Percentiles rank a stretch among this genome's conserved stretches.
Evolutionary conservation across 1,140 invertebrate genomes (phyloP).

Genomic region (Adelges cooleyi): DNA sequence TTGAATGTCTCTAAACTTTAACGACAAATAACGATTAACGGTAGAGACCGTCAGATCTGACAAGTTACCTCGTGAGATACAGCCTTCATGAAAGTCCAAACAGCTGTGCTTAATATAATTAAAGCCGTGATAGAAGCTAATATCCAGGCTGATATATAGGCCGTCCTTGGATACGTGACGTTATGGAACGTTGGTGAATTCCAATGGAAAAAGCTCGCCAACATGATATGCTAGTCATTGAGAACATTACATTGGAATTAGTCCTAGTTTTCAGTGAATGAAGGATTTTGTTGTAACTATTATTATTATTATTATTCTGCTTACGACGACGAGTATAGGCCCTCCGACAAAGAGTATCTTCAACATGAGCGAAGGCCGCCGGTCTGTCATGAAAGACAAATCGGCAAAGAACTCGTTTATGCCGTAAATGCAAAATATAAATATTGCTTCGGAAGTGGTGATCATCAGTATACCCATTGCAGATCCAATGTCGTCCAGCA

Average conservation of each 20-base stretch:
- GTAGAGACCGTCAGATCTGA: neutral
- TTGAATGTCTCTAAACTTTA: neutral
- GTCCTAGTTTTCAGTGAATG: neutral
- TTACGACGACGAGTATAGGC: neutral
- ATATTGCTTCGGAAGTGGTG: neutral
- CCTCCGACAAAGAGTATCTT: neutral
- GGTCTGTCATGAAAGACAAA: neutral
- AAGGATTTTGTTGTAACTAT: neutral
- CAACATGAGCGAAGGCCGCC: neutral
- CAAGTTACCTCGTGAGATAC: neutral
- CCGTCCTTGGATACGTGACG: neutral
- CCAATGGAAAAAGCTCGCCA: neutral
- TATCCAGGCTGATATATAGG: neutral
- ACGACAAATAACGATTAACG: neutral
- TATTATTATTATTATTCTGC: too few relatives aligned
- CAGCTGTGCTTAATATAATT: neutral
- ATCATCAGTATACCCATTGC: slow-evolving; percentile 14
- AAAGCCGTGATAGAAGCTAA: neutral
- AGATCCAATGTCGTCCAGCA: slow-evolving; percentile 11
- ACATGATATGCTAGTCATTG: neutral
- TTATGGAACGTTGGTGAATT: neutral
- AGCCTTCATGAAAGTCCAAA: neutral
- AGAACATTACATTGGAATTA: neutral
- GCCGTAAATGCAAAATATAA: neutral
- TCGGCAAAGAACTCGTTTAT: slow-evolving; percentile 2